Evolutionary conservation across 2,888 invertebrate genomes (phyloP).

Genomic region (Aricia artaxerxes): DNA sequence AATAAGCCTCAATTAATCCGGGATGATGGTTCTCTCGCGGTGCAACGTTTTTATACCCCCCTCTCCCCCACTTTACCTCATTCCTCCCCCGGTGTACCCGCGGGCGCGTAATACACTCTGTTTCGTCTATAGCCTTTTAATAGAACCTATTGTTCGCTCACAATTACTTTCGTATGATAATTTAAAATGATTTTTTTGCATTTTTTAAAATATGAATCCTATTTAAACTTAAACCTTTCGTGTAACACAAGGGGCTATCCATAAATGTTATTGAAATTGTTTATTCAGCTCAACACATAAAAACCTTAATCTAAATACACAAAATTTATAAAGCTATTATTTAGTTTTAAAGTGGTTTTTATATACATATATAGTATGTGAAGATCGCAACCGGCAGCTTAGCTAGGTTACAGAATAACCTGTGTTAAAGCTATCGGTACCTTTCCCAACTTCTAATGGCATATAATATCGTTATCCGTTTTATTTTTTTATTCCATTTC

Average conservation of each 20-base stretch:
- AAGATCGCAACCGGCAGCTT: no score
- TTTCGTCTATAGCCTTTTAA: constrained; percentile 17
- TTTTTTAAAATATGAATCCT: not conserved
- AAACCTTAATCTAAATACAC: no score
- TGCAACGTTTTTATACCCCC: constrained; percentile 26
- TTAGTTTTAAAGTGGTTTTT: no score
- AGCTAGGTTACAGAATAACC: no score
- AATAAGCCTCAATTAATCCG: constrained; percentile 58
- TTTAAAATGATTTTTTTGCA: no score
- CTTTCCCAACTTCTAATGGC: no score
- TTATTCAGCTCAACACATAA: no score
- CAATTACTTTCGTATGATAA: constrained; percentile 1
- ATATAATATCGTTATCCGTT: no score
- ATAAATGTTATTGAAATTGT: not conserved
- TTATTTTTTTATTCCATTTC: not conserved
- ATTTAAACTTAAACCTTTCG: no score
- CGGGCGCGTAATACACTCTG: constrained; percentile 14
- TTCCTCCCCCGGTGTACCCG: not conserved
- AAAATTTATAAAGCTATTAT: no score
- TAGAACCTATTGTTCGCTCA: constrained; percentile 1
- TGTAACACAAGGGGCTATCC: not conserved
- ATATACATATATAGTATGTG: no score
- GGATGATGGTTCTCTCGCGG: constrained; percentile 46
- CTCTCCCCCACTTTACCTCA: not conserved
- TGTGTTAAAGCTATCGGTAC: no score